phyloP scores from a whole-genome alignment of 2,888 invertebrate genomes.

The Eristalis pertinax region DNA sequence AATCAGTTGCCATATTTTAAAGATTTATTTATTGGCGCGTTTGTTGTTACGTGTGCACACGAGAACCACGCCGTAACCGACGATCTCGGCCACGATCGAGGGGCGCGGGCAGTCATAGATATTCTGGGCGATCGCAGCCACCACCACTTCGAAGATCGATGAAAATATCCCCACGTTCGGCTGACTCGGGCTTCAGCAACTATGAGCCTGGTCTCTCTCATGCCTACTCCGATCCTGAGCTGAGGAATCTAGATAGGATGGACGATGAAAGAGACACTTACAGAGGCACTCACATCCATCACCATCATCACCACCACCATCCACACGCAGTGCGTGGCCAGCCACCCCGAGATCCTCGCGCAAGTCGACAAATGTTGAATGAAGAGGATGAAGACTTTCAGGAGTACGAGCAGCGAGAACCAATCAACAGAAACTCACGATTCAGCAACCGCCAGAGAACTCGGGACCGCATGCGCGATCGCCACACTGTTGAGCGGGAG shows the following conservation, averaged over 20 bases:
- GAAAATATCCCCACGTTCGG: constrained; percentile 84
- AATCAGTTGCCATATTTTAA: constrained; percentile 26
- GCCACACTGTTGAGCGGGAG: constrained; percentile 82
- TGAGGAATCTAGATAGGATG: constrained; percentile 77
- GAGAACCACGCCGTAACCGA: constrained; percentile 85
- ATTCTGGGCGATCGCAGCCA: constrained; percentile 81
- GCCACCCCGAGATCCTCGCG: constrained; percentile 32
- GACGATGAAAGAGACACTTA: constrained; percentile 77
- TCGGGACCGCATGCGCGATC: constrained; percentile 80
- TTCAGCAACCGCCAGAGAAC: constrained; percentile 78
- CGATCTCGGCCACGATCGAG: constrained; percentile 76
- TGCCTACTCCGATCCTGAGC: constrained; percentile 89
- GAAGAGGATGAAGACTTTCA: constrained; percentile 75
- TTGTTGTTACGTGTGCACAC: constrained; percentile 94
- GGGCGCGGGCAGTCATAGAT: constrained; percentile 74
- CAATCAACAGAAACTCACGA: constrained; percentile 76
- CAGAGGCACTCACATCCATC: constrained; percentile 62
- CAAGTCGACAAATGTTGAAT: constrained; percentile 54
- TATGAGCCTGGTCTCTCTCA: constrained; percentile 83
- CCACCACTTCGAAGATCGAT: constrained; percentile 83
- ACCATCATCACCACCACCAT: constrained; percentile 50
- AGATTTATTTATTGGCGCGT: constrained; percentile 96
- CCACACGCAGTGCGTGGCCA: constrained; percentile 61
- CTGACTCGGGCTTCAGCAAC: constrained; percentile 85
- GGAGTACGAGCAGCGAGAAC: constrained; percentile 69